A percentile compares a stretch with the other conserved stretches of the same genome.
These are phyloP conservation scores for Galeopsomyia nigrocyanea DNA, from an alignment of 2,888 invertebrate species.

Conservation along the genomic window DNA sequence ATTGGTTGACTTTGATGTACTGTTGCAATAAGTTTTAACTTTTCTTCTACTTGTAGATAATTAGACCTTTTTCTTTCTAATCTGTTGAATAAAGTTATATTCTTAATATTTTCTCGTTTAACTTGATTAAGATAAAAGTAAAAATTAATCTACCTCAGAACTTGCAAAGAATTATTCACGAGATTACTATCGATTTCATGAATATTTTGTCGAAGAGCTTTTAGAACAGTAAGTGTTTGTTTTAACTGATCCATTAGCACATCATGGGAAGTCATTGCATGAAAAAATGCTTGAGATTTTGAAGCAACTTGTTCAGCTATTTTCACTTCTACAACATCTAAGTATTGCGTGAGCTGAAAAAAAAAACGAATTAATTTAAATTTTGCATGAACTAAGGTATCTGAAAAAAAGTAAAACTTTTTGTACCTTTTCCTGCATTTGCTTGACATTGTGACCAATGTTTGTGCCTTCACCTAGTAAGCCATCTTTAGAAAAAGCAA, in stretches of 20 bases:
- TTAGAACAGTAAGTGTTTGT: slow-evolving; percentile 83
- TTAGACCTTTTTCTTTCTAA: slow-evolving; percentile 78
- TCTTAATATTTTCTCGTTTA: neutral
- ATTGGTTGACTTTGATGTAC: slow-evolving; percentile 98
- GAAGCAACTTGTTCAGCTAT: slow-evolving; percentile 94
- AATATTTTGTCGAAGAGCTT: slow-evolving; percentile 81
- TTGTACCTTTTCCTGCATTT: slow-evolving; percentile 85
- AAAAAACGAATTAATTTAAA: slow-evolving; percentile 37
- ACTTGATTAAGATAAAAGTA: neutral
- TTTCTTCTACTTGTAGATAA: slow-evolving; percentile 77
- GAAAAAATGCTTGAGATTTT: slow-evolving; percentile 97
- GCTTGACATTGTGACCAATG: slow-evolving; percentile 68
- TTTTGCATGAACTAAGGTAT: neutral
- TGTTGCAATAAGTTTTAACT: slow-evolving; percentile 91
- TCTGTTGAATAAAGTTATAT: slow-evolving; percentile 60
- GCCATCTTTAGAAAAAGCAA: slow-evolving; percentile 75
- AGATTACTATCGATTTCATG: slow-evolving; percentile 83
- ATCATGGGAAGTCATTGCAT: slow-evolving; percentile 98
- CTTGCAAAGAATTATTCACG: slow-evolving; percentile 84
- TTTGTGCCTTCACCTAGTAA: slow-evolving; percentile 70
- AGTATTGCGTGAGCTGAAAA: slow-evolving; percentile 85
- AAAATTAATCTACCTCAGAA: slow-evolving; percentile 71
- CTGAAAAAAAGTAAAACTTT: slow-evolving; percentile 13
- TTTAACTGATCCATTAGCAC: slow-evolving; percentile 96
- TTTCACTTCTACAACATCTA: slow-evolving; percentile 95